These are phyloP conservation scores for Pyralis farinalis DNA, from an alignment of 2,888 invertebrate genomes.

Conservation along the genomic window DNA sequence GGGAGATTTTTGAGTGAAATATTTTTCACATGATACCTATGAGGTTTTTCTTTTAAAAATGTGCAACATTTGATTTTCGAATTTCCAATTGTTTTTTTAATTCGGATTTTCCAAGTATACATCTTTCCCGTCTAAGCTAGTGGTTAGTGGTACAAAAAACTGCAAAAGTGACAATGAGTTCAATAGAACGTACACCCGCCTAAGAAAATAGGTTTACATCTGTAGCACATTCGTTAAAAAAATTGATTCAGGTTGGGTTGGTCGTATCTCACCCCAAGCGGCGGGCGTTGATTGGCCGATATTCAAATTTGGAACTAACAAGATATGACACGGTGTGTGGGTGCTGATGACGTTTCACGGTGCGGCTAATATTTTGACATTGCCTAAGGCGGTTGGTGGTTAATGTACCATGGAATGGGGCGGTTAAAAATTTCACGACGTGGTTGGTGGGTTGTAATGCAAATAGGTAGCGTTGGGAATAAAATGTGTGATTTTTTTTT, in stretches of 20 bases:
- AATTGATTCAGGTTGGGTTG: conserved; percentile 60
- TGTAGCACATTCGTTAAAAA: conserved; percentile 37
- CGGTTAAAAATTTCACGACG: conserved; percentile 37
- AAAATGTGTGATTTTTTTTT: neutral
- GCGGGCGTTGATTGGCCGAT: conserved; percentile 74
- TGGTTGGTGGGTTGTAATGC: conserved; percentile 15
- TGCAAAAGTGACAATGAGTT: too few relatives aligned
- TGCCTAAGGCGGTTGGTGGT: conserved; percentile 46
- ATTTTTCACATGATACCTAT: too few relatives aligned
- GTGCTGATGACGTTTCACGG: conserved; percentile 59
- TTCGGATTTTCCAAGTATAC: too few relatives aligned
- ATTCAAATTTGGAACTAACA: conserved; percentile 73
- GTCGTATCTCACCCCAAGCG: conserved; percentile 40
- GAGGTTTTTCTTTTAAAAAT: too few relatives aligned
- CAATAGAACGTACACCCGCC: too few relatives aligned
- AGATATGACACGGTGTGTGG: conserved; percentile 57
- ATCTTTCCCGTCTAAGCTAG: too few relatives aligned
- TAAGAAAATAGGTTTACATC: conserved; percentile 26
- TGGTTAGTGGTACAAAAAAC: too few relatives aligned
- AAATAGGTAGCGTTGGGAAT: conserved; percentile 1
- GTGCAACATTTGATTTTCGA: too few relatives aligned
- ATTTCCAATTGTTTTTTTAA: too few relatives aligned
- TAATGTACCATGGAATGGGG: conserved; percentile 63
- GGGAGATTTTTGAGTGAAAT: too few relatives aligned
- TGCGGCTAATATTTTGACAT: conserved; percentile 70